phyloP scores from a whole-genome alignment of 2,888 invertebrate species.

The Hylaea fasciaria region DNA sequence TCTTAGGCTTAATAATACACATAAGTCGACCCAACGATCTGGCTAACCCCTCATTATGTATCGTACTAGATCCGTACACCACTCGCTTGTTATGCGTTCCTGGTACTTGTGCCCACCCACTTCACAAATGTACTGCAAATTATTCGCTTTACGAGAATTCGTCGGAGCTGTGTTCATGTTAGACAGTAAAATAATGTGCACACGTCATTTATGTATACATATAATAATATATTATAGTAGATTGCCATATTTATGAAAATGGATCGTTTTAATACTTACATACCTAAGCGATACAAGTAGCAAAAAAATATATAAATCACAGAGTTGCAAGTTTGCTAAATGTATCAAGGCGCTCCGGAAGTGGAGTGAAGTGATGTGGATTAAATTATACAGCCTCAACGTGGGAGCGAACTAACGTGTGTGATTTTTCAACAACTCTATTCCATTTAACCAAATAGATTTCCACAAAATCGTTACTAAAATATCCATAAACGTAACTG shows the following conservation, averaged over 20 bases:
- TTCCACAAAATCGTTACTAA: constrained; percentile 32
- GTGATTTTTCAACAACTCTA: constrained; percentile 41
- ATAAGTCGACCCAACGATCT: constrained; percentile 76
- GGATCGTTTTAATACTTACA: no score
- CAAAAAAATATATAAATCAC: not conserved
- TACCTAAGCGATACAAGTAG: no score
- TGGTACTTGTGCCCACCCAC: constrained; percentile 51
- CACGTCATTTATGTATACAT: no score
- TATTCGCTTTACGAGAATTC: constrained; percentile 14
- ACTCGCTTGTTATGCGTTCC: constrained; percentile 58
- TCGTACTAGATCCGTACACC: constrained; percentile 50
- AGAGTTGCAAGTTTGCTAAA: not conserved
- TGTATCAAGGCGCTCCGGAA: constrained; percentile 14
- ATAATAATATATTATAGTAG: no score
- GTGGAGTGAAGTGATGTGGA: constrained; percentile 19
- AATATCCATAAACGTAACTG: constrained; percentile 38
- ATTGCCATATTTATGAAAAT: no score
- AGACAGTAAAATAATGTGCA: not conserved
- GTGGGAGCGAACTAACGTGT: constrained; percentile 37
- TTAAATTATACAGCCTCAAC: constrained; percentile 26
- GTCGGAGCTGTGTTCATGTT: not conserved
- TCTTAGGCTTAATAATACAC: constrained; percentile 82
- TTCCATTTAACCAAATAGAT: constrained; percentile 36
- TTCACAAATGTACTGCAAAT: constrained; percentile 26
- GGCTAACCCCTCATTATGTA: constrained; percentile 75